Conservation (phyloP, 2,797 vertebrate genomes). For the Sebastes iracundus region DNA sequence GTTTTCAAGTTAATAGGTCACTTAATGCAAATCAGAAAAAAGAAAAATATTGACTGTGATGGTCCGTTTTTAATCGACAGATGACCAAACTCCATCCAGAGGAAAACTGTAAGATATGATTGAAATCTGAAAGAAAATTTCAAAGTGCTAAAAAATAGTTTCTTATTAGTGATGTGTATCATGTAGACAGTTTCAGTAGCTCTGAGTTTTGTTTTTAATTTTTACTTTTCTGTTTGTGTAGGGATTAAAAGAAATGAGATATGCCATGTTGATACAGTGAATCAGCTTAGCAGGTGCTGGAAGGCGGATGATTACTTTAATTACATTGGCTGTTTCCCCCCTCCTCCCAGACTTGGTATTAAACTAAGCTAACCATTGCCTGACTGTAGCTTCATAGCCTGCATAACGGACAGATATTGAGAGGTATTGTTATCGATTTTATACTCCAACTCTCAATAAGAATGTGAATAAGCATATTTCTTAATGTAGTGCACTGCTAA, state of each 20-base stretch:
- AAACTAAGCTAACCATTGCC: not conserved
- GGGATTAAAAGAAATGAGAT: not conserved
- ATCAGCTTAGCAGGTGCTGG: not conserved
- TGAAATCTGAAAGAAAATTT: too few species aligned
- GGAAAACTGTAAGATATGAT: not conserved
- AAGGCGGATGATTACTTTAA: not conserved
- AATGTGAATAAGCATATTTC: not conserved
- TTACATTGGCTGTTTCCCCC: not conserved
- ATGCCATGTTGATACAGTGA: not conserved
- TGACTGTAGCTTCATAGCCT: not conserved
- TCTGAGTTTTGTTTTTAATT: not conserved
- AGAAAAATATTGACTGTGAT: not conserved
- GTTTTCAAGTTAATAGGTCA: not conserved
- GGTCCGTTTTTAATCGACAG: not conserved
- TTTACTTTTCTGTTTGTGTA: not conserved
- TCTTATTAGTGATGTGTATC: too few species aligned
- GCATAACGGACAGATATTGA: not conserved
- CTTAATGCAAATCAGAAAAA: not conserved
- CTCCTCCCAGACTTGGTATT: not conserved
- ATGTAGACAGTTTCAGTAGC: too few species aligned
- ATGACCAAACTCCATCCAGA: too few species aligned
- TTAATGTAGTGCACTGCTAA: not conserved
- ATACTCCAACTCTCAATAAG: not conserved
- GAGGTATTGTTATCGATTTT: not conserved
- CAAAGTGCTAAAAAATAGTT: too few species aligned